Conservation (phyloP, 2,888 invertebrate genomes). For the Clepsis dumicolana region DNA sequence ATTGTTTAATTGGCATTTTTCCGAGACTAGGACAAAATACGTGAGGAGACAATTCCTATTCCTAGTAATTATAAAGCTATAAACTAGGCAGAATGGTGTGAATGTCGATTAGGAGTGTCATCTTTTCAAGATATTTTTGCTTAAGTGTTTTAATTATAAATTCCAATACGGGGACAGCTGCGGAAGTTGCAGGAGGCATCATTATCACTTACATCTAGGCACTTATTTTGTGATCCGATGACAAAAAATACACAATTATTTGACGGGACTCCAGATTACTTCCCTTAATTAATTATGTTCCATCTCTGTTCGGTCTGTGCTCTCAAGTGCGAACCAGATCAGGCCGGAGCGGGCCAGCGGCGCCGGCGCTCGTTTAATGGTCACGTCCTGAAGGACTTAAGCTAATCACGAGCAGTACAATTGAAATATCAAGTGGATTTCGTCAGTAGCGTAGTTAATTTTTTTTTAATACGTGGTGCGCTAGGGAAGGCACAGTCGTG, state of each 20-base stretch:
- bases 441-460: not conserved
- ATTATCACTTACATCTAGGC: too few species aligned
- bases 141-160: too few species aligned
- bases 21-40: too few species aligned
- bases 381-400: constrained; percentile 38
- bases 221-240: too few species aligned
- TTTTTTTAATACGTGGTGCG: not conserved
- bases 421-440: constrained; percentile 9
- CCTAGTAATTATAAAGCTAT: too few species aligned
- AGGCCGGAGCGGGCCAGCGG: constrained; percentile 18
- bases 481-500: not conserved
- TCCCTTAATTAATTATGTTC: not conserved
- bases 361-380: constrained; percentile 25
- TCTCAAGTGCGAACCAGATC: constrained; percentile 17
- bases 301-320: not conserved
- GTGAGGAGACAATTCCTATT: too few species aligned
- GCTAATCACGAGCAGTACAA: constrained; percentile 29
- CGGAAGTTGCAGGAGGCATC: too few species aligned
- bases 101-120: too few species aligned
- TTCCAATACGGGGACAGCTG: too few species aligned
- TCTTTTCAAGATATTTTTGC: too few species aligned
- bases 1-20: too few species aligned
- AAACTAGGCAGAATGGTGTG: too few species aligned
- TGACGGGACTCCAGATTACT: not conserved
- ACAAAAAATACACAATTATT: not conserved